These are phyloP conservation scores for Epinotia demarniana DNA, from an alignment of 2,888 invertebrate species.

Conservation along the genomic window DNA sequence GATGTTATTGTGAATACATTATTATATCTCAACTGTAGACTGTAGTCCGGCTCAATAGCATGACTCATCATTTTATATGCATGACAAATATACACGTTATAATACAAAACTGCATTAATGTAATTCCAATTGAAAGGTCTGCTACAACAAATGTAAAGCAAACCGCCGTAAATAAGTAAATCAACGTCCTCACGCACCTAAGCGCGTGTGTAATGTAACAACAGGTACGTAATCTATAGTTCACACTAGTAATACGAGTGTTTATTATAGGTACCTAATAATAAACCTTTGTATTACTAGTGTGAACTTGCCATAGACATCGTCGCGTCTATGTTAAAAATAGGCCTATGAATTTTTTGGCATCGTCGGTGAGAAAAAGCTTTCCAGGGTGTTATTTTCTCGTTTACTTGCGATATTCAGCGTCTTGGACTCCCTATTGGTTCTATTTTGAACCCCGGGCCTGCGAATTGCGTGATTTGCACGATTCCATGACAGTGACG, in stretches of 20 bases:
- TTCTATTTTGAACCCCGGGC: background rate
- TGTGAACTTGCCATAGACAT: background rate
- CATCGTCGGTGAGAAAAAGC: background rate
- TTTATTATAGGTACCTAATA: no score
- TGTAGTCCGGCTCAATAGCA: conserved; percentile 6
- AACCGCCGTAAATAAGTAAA: background rate
- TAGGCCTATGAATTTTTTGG: background rate
- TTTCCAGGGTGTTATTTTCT: background rate
- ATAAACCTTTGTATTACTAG: background rate
- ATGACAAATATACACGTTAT: background rate
- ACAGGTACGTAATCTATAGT: background rate
- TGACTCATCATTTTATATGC: conserved; percentile 24
- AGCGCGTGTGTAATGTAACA: background rate
- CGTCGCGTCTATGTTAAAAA: background rate
- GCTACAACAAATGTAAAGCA: background rate
- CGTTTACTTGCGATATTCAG: background rate
- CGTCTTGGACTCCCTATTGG: background rate
- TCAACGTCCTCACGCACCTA: background rate
- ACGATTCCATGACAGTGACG: no score
- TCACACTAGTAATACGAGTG: no score
- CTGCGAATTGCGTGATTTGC: background rate
- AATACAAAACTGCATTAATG: conserved; percentile 10
- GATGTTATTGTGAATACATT: background rate
- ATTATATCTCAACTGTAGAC: conserved; percentile 16
- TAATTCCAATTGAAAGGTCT: background rate